Evolutionary conservation across 2,888 invertebrate genomes (phyloP), one percentile per base, ranked within the genome.

Genomic region (Aromia moschata): DNA sequence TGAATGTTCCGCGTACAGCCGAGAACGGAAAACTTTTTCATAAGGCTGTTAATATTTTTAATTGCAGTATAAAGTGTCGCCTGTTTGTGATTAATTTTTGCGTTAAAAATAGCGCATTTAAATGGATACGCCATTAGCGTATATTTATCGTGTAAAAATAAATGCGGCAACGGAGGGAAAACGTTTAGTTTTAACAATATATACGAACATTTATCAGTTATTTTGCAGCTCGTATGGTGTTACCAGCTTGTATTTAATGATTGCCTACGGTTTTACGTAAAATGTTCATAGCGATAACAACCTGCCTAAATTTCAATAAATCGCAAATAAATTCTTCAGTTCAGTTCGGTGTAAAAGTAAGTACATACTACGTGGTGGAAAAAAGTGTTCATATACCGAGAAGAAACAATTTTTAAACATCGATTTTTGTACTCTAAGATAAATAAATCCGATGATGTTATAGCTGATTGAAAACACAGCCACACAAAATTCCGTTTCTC

Each of bases 101-200:
- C 15, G 33, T 46, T 46, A 31, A 31, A 15, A 46, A 31, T 33
- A 17, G 45, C 45, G 12, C 33, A 46, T 46, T 5, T 46, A 46
- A 46, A 31, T 3, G 33, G 11, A 33, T 33, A 31, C 33, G 16
- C 14, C n/a, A n/a, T 17, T 16, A 46, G 15, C 10, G 15, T 17
- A 17, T 10, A 30, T 14, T 46, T 46, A 33, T 33, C 15, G 14
- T 46, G 14, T 30, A 45, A 45, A 45, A 25, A 45, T 45, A 12
- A 25, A 25, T 46, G 33, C n/a, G 4, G 31, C 15, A 14, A 14
- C 14, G 31, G 14, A 10, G 45, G 30, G 15, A 15, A 46, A 30
- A 33, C 33, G 16, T 33, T 46, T 25, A n/a, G 17, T 46, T 45
- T 45, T 17, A 45, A n/a, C 16, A 17, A 33, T n/a, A 46, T 16